Evolutionary conservation across 2,797 vertebrate species (phyloP).

Genomic region (Glyptemys insculpta): DNA sequence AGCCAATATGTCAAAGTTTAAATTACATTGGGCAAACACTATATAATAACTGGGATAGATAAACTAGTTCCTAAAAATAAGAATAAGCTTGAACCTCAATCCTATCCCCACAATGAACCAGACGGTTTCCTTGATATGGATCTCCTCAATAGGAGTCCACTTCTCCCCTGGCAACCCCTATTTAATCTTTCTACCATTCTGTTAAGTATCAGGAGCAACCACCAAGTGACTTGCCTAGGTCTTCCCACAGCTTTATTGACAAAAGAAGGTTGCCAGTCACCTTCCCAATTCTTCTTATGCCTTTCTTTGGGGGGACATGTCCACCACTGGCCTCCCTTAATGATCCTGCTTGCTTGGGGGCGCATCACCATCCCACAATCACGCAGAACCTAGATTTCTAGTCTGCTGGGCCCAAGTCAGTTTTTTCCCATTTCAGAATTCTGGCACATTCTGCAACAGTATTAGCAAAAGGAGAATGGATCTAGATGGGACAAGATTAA

Average conservation of each 20-base stretch:
- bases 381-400: background rate
- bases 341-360: background rate
- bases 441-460: background rate
- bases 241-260: background rate
- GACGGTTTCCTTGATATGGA: fast-evolving
- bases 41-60: background rate
- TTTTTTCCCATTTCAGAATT: background rate
- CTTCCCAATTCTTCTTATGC: background rate
- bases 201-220: background rate
- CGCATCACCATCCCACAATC: background rate
- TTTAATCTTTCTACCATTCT: background rate
- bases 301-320: background rate
- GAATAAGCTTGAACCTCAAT: background rate
- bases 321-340: background rate
- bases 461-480: background rate
- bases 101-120: background rate
- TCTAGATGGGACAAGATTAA: background rate
- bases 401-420: background rate
- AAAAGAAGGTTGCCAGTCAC: background rate
- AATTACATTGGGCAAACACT: background rate
- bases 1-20: fast-evolving
- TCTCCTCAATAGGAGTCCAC: background rate
- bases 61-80: background rate
- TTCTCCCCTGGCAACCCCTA: background rate
- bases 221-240: background rate